A percentile compares a stretch with the other conserved stretches of the same genome.
Conservation (phyloP, 2,113 vertebrate genomes). For the Ophiodon elongatus region DNA sequence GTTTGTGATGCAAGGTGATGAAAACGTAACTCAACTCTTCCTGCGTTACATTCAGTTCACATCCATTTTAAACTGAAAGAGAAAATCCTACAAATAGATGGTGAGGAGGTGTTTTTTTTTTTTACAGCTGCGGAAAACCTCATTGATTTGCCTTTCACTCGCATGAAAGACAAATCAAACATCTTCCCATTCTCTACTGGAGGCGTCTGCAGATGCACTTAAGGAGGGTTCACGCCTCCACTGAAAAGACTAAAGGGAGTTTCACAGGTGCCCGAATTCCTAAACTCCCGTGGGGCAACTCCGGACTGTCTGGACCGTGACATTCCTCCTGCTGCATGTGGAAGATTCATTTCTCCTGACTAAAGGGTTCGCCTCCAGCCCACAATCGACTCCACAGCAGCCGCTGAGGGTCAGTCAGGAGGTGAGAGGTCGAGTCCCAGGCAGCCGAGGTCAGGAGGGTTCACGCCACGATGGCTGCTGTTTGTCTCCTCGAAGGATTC, state of each 20-base stretch:
- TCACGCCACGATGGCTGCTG: not conserved
- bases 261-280: conserved; percentile 73
- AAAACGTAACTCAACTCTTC: not conserved
- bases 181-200: not conserved
- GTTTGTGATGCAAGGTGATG: not conserved
- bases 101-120: not conserved
- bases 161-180: conserved; percentile 1
- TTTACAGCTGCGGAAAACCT: not conserved
- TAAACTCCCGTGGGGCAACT: conserved; percentile 43
- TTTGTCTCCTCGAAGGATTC: conserved; percentile 33
- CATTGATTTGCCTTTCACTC: not conserved
- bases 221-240: not conserved
- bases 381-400: conserved; percentile 27
- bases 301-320: conserved; percentile 48
- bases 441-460: conserved; percentile 44
- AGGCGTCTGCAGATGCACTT: conserved; percentile 22
- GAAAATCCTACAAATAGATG: conserved; percentile 10
- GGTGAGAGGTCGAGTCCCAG: conserved; percentile 48
- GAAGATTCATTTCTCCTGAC: conserved; percentile 68
- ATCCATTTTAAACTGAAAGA: not conserved
- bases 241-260: conserved; percentile 35
- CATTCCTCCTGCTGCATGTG: conserved; percentile 67
- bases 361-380: conserved; percentile 30
- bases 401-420: not conserved
- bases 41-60: not conserved